Evolutionary conservation across 2,113 vertebrate species (phyloP).

Genomic region (Vireo altiloquus): DNA sequence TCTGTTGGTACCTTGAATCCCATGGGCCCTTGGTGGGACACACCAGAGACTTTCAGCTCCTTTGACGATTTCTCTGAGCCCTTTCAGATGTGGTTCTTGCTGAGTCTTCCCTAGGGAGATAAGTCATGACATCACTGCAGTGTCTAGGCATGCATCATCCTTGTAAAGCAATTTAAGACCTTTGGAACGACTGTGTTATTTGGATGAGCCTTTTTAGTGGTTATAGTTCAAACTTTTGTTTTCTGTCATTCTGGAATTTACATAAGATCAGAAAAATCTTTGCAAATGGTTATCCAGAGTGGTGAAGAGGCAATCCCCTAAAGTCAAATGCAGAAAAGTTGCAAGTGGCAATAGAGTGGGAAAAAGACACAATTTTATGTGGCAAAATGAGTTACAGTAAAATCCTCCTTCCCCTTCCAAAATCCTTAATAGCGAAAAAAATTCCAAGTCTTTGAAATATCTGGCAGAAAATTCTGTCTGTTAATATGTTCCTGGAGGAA

Average conservation of each 20-base stretch:
- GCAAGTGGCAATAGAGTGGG: not conserved
- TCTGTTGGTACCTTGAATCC: not conserved
- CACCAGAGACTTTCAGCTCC: not conserved
- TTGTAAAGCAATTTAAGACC: not conserved
- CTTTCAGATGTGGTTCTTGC: not conserved
- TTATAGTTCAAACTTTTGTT: not conserved
- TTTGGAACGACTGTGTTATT: not conserved
- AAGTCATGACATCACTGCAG: not conserved
- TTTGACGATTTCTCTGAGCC: not conserved
- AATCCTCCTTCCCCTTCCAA: not conserved
- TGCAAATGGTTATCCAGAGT: not conserved
- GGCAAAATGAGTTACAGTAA: not conserved
- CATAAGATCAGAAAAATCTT: not conserved
- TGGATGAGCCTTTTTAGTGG: not conserved
- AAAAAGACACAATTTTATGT: not conserved
- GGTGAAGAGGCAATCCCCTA: not conserved
- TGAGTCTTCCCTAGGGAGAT: not conserved
- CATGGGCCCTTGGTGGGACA: rapidly evolving
- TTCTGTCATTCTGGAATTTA: not conserved
- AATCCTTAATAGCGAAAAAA: not conserved
- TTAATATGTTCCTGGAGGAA: not conserved
- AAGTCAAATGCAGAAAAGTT: not conserved
- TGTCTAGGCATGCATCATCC: not conserved
- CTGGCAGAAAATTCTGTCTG: not conserved
- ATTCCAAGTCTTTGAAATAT: not conserved